Evolutionary conservation across 2,797 vertebrate genomes (phyloP).

Genomic region (Mallotus villosus): DNA sequence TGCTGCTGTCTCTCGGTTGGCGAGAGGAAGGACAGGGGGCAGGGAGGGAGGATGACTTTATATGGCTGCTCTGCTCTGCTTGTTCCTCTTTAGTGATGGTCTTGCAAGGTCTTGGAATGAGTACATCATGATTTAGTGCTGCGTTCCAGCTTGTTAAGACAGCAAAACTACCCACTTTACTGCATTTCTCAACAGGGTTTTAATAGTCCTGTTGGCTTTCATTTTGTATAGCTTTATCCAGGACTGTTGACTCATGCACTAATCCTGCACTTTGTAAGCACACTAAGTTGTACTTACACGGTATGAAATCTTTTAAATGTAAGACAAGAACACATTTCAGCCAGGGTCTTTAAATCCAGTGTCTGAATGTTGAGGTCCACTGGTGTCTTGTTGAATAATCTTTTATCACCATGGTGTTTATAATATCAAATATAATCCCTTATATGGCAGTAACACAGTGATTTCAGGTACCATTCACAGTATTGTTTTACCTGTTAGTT

Average conservation of each 20-base stretch:
- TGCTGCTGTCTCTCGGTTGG: slow-evolving; percentile 8
- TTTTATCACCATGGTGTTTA: background rate
- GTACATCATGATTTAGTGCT: background rate
- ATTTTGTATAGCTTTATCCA: too few relatives aligned
- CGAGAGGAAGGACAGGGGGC: background rate
- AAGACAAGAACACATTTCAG: background rate
- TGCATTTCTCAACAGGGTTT: background rate
- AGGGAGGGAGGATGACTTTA: background rate
- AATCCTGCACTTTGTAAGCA: too few relatives aligned
- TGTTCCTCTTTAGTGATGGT: background rate
- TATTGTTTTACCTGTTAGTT: background rate
- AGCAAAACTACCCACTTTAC: background rate
- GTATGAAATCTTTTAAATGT: background rate
- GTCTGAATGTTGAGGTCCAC: background rate
- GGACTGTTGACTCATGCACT: too few relatives aligned
- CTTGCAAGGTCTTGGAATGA: background rate
- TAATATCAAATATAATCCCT: too few relatives aligned
- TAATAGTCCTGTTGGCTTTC: too few relatives aligned
- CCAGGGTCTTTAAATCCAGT: background rate
- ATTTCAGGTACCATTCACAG: background rate
- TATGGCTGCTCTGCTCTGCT: background rate
- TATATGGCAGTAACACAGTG: too few relatives aligned
- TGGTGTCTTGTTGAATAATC: background rate
- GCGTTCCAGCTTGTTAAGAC: background rate
- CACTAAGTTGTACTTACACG: background rate